Base-by-base conservation (phyloP, 2,113 vertebrate species). In the Colinus virginianus region DNA sequence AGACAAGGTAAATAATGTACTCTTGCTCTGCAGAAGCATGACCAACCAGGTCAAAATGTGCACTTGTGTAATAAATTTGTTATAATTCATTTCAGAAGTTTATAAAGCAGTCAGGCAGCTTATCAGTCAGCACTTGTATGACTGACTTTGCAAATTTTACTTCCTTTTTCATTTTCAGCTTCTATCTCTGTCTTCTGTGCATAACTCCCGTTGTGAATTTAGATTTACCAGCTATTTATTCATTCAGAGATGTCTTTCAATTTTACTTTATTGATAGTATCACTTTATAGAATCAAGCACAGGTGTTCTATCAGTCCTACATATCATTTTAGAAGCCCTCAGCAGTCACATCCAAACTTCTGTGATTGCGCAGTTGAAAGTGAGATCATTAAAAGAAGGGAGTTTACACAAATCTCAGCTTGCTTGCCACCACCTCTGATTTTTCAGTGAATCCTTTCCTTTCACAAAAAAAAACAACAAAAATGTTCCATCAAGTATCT, bases 361-460 rank as follows among this genome's bases (percentile, higher is more conserved):
- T 6, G 42, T 0, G 1, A 2, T 46, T 68, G 5, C 13, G 43
- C 2, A 78, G 56, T 13, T 4, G 13, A 75, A 8, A 84, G 32
- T 23, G 76, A 59, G 1, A 19, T 25, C 10, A 53, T 3, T 11
- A 64, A 63, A 40, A 79, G 46, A 58, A 69, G 18, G 7, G 11
- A 69, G 0, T 4, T 74, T 90, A 78, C 48, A 59, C 2, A 75
- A 16, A 68, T 56, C 68, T 8, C 20, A 72, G 0, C 6, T 56
- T 81, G 20, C 7, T 84, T 89, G 80, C 1, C 0, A 3, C 2
- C 2, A 45, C 1, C 2, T 55, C 26, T 71, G 12, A 40, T 55
- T 78, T 90, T 86, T n/a, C 46, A 55, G 13, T 22, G 22, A 3
- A 55, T 3, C 45, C 9, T 26, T 66, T 40, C 56, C n/a, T 7